A percentile compares a stretch with the other conserved stretches of the same genome.
phyloP scores from a whole-genome alignment of 2,888 invertebrate genomes.

The Hermaeophaga mercurialis region DNA sequence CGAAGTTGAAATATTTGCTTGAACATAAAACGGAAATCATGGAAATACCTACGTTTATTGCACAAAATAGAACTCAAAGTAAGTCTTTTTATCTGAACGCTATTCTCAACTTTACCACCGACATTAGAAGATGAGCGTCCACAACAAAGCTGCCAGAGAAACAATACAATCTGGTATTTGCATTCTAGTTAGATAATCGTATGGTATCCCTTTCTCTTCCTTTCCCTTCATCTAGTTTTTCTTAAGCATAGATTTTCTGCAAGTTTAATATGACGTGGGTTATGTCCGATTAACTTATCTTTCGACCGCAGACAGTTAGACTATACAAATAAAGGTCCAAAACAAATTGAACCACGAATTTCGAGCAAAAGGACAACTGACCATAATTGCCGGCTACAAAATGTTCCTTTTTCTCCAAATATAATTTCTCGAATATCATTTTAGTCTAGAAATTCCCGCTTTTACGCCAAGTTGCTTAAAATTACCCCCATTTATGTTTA shows the following conservation, averaged over 20 bases:
- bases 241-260: conserved; percentile 20
- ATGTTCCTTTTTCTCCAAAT: no score
- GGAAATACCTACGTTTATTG: conserved; percentile 13
- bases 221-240: conserved; percentile 21
- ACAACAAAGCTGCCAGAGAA: conserved; percentile 30
- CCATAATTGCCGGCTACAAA: no score
- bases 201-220: conserved; percentile 22
- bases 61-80: conserved; percentile 8
- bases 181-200: conserved; percentile 32
- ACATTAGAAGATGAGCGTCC: conserved; percentile 24
- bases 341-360: no score
- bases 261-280: conserved; percentile 34
- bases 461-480: no score
- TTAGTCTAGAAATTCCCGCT: no score
- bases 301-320: conserved; percentile 26
- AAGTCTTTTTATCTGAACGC: conserved; percentile 20
- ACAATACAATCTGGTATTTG: conserved; percentile 27
- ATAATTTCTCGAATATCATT: no score
- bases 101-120: conserved; percentile 20
- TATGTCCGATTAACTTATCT: conserved; percentile 32
- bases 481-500: no score
- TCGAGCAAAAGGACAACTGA: no score
- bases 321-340: no score
- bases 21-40: conserved; percentile 6
- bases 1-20: conserved; percentile 1